A percentile compares a stretch with the other conserved stretches of the same genome.
Conservation (phyloP, 2,888 invertebrate genomes). For the Cyrtodaria siliqua region DNA sequence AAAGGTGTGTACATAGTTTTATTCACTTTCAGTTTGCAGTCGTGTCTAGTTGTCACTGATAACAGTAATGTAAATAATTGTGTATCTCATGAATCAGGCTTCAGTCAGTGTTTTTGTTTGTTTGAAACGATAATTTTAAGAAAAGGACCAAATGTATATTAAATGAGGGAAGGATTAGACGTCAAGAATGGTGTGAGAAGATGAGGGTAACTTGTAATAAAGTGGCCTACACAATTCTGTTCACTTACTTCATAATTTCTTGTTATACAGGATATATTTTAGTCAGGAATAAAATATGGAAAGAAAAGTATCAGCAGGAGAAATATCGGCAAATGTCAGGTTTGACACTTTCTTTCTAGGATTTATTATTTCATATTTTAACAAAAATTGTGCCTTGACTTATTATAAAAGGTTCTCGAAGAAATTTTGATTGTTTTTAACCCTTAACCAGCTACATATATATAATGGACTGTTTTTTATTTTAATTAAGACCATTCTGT, state of each 20-base stretch:
- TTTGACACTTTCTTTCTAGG: slow-evolving; percentile 15
- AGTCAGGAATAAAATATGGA: slow-evolving; percentile 63
- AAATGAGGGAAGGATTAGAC: slow-evolving; percentile 8
- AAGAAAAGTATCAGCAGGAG: slow-evolving; percentile 43
- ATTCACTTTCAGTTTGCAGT: slow-evolving; percentile 61
- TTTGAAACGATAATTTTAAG: no score
- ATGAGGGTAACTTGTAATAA: slow-evolving; percentile 68
- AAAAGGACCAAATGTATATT: no score
- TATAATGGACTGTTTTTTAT: no score
- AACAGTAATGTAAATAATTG: background rate
- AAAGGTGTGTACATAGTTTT: slow-evolving; percentile 12
- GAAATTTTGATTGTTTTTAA: no score
- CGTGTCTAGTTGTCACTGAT: slow-evolving; percentile 2
- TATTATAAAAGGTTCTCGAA: no score
- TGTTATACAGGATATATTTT: slow-evolving; percentile 80
- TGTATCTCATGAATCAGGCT: background rate
- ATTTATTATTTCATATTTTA: no score
- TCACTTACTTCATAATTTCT: slow-evolving; percentile 77
- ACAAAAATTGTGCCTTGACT: no score
- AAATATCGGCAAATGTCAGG: slow-evolving; percentile 62
- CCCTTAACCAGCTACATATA: no score
- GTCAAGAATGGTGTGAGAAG: background rate
- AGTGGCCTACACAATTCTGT: slow-evolving; percentile 75
- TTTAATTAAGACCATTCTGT: no score
- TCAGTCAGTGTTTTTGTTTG: no score